phyloP scores from a whole-genome alignment of 2,888 invertebrate genomes.

The Phlogophora meticulosa region DNA sequence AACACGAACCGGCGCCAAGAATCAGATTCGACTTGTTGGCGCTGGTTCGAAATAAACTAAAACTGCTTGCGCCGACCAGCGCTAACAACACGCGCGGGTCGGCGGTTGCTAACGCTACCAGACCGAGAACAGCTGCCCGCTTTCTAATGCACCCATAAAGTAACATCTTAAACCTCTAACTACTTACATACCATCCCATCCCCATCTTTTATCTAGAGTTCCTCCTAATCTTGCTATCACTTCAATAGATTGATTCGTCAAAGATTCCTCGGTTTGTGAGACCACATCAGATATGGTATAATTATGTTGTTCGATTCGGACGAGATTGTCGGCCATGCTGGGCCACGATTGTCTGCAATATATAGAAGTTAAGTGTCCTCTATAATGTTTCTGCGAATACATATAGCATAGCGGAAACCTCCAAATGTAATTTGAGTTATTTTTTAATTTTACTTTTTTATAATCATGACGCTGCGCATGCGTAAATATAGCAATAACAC shows the following conservation, averaged over 20 bases:
- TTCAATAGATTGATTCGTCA: slow-evolving; percentile 7
- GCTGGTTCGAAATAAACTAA: too few relatives aligned
- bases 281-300: slow-evolving; percentile 79
- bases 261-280: slow-evolving; percentile 72
- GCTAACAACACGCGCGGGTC: too few relatives aligned
- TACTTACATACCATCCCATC: background rate
- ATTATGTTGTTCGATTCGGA: slow-evolving; percentile 80
- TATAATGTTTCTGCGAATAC: slow-evolving; percentile 49
- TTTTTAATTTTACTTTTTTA: slow-evolving; percentile 2
- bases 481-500: slow-evolving; percentile 5
- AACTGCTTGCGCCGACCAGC: too few relatives aligned
- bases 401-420: background rate
- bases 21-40: too few relatives aligned
- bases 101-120: too few relatives aligned
- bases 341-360: slow-evolving; percentile 60
- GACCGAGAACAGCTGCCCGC: too few relatives aligned
- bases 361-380: slow-evolving; percentile 64
- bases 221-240: background rate
- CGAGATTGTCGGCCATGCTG: slow-evolving; percentile 52
- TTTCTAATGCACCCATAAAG: too few relatives aligned
- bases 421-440: background rate
- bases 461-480: background rate
- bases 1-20: too few relatives aligned
- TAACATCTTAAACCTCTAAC: background rate
- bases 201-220: background rate